Percentiles rank a stretch among this genome's conserved stretches.
phyloP scores from a whole-genome alignment of 2,888 invertebrate genomes.

The Thelaira solivaga region DNA sequence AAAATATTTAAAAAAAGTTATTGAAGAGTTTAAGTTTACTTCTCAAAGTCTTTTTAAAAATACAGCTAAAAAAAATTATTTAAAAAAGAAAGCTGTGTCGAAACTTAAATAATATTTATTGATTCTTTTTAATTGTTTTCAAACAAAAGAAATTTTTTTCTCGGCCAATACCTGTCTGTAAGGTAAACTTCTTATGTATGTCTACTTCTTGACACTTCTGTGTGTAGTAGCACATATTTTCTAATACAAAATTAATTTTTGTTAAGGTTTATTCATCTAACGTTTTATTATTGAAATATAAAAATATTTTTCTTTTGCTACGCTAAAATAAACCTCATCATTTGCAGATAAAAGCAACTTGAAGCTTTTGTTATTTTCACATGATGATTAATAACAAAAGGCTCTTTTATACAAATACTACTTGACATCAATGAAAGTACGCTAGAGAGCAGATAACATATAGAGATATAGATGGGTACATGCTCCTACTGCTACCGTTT shows the following conservation, averaged over 20 bases:
- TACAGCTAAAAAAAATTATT: too few relatives aligned
- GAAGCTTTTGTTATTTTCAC: conserved; percentile 24
- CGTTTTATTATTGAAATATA: not conserved
- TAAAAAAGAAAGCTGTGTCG: too few relatives aligned
- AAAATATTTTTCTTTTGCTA: not conserved
- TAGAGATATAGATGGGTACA: conserved; percentile 9
- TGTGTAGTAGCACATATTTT: too few relatives aligned
- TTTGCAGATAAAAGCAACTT: conserved; percentile 37
- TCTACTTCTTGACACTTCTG: too few relatives aligned
- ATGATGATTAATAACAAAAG: conserved; percentile 53
- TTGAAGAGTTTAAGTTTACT: too few relatives aligned
- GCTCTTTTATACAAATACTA: conserved; percentile 27
- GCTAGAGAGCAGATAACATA: conserved; percentile 20
- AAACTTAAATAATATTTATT: too few relatives aligned
- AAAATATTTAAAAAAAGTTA: too few relatives aligned
- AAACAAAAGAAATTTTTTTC: too few relatives aligned
- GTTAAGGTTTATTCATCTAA: conserved; percentile 9
- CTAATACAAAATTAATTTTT: not conserved
- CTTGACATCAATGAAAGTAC: conserved; percentile 55
- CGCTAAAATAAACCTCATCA: conserved; percentile 22
- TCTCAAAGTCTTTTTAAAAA: too few relatives aligned
- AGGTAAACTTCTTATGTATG: too few relatives aligned
- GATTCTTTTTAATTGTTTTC: too few relatives aligned
- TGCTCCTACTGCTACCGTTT: not conserved
- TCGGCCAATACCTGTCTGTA: too few relatives aligned